Conservation (phyloP, 2,113 vertebrate genomes). For the Heterotilapia buettikoferi region DNA sequence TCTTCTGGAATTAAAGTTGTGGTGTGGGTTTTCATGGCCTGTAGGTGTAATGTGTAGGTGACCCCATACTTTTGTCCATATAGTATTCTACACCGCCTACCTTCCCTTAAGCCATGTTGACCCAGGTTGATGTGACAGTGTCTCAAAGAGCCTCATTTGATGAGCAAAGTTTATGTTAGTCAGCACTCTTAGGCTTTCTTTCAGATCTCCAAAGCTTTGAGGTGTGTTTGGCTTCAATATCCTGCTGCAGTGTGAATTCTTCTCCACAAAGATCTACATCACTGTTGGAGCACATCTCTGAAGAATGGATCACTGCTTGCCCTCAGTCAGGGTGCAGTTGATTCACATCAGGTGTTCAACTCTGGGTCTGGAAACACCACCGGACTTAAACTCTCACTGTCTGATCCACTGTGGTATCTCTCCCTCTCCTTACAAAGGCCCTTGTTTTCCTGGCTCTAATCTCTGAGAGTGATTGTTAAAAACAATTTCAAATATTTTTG, state of each 20-base stretch:
- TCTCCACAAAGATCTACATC: neutral
- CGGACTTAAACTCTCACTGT: neutral
- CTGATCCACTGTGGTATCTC: neutral
- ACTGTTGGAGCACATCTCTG: neutral
- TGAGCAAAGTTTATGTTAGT: neutral
- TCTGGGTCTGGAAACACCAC: neutral
- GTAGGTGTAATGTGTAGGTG: neutral
- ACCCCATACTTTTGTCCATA: accelerated
- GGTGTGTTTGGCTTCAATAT: neutral
- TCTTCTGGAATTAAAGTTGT: accelerated
- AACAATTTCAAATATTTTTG: neutral
- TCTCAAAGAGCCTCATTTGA: neutral
- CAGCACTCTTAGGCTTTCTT: neutral
- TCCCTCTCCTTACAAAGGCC: accelerated
- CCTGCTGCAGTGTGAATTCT: neutral
- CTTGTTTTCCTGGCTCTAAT: neutral
- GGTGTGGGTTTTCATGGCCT: accelerated
- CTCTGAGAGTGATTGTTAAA: neutral
- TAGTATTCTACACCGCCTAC: neutral
- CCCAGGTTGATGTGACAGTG: neutral
- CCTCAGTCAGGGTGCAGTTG: neutral
- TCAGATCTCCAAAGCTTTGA: neutral
- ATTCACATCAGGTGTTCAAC: neutral
- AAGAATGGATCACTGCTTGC: neutral
- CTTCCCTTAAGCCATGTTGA: accelerated